Percentiles rank a stretch among this genome's conserved stretches.
phyloP scores from a whole-genome alignment of 2,888 invertebrate species.

The Serrognathus titanus region DNA sequence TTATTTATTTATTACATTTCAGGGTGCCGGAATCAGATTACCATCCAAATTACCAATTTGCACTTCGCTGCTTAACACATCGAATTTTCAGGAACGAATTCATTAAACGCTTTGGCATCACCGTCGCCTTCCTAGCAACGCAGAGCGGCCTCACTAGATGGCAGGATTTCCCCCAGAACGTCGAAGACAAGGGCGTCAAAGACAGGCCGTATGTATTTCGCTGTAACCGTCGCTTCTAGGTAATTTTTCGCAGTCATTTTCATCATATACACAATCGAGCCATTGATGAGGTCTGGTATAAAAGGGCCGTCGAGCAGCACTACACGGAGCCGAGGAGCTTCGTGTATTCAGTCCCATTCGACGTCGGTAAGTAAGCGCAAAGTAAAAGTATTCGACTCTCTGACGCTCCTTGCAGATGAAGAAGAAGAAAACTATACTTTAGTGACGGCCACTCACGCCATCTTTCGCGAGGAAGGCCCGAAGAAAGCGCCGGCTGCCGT shows the following conservation, averaged over 20 bases:
- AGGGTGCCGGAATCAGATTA: background rate
- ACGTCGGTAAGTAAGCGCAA: slow-evolving; percentile 48
- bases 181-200: slow-evolving; percentile 42
- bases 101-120: slow-evolving; percentile 79
- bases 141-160: slow-evolving; percentile 87
- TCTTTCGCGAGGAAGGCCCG: slow-evolving; percentile 57
- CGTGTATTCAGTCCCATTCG: slow-evolving; percentile 75
- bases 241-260: slow-evolving; percentile 55
- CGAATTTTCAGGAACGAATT: slow-evolving; percentile 67
- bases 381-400: background rate
- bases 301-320: slow-evolving; percentile 82
- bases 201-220: slow-evolving; percentile 31
- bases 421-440: slow-evolving; percentile 56
- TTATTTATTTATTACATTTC: background rate
- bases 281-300: slow-evolving; percentile 87
- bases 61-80: background rate
- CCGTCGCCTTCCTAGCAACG: slow-evolving; percentile 83
- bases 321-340: slow-evolving; percentile 74
- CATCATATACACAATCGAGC: slow-evolving; percentile 71
- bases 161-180: slow-evolving; percentile 69
- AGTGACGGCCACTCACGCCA: slow-evolving; percentile 84
- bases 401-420: slow-evolving; percentile 18
- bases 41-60: background rate
- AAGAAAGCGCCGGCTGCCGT: slow-evolving; percentile 66
- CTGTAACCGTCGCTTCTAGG: background rate